Evolutionary conservation across 2,888 invertebrate species (phyloP), one percentile per base, ranked within the genome.

Genomic region (Drosophila flavopinicola): DNA sequence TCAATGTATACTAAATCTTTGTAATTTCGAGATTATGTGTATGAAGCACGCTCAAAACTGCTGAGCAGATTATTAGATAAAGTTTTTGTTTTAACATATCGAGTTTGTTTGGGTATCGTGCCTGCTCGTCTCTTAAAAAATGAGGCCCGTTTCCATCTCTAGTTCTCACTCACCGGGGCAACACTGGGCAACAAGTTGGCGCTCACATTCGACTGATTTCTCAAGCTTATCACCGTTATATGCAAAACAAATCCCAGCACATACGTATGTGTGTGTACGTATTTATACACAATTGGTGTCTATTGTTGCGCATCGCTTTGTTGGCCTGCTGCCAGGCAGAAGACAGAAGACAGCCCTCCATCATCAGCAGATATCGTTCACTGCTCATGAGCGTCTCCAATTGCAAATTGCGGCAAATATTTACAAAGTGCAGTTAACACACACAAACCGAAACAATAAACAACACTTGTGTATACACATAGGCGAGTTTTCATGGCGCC

Each of bases 241-340:
- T 3, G 30, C 39, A 37, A 15, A 51, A 42, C 10, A 20, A 45
- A 38, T 59, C 33, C 37, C 29, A 29, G 17, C 11, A 30, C 20
- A 30, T 17, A 35, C 20, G 15, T 11, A 6, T 9, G 17, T 24
- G 7, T 25, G 11, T 37, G 5, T 10, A 3, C 37, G 9, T 1
- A 9, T 11, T 35, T 59, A 38, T 66, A 54, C 20, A 42, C 57
- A 60, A 63, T 66, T 63, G 57, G 29, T 37, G 52, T 60, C 44
- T 67, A 71, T 75, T 75, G 71, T 60, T 74, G 74, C 70, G 75
- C 71, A 70, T 63, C 49, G 61, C 42, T 56, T 51, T 54, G 42
- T 64, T 76, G 76, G 76, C 74, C 33, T 11, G 33, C 13, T 60
- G 76, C 76, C 49, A 15, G 3, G 47, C 25, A 58, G 9, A 20